A percentile compares a stretch with the other conserved stretches of the same genome.
These are phyloP conservation scores for Drosophila fungiperda DNA, from an alignment of 2,888 invertebrate genomes.

Conservation along the genomic window DNA sequence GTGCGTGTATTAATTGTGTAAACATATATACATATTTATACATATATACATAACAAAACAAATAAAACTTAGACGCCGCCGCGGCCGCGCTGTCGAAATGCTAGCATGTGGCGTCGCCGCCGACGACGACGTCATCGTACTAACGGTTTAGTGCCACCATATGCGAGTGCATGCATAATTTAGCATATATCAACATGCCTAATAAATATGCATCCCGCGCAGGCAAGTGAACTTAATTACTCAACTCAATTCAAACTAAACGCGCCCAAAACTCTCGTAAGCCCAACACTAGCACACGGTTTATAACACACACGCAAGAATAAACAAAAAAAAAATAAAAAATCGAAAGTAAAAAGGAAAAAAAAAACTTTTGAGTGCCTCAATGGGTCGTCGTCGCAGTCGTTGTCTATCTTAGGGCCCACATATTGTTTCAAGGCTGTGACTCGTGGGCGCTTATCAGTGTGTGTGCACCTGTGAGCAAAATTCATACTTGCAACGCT, in stretches of 20 bases:
- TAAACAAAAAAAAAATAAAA: background rate
- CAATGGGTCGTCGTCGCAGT: slow-evolving; percentile 40
- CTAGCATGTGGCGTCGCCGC: slow-evolving; percentile 72
- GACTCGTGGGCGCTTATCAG: slow-evolving; percentile 47
- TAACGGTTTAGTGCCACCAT: slow-evolving; percentile 45
- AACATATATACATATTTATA: background rate
- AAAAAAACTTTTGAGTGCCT: slow-evolving; percentile 36
- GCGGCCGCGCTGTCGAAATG: slow-evolving; percentile 67
- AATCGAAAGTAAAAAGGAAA: slow-evolving; percentile 8
- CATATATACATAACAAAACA: background rate
- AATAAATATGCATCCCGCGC: slow-evolving; percentile 41
- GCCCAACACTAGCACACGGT: slow-evolving; percentile 10
- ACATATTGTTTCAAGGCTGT: slow-evolving; percentile 72
- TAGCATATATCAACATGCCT: slow-evolving; percentile 44
- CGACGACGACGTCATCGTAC: slow-evolving; percentile 60
- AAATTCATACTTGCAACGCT: slow-evolving; percentile 54
- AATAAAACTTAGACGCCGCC: slow-evolving; percentile 61
- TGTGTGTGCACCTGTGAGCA: slow-evolving; percentile 53
- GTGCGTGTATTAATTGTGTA: slow-evolving; percentile 24
- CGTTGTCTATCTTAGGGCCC: slow-evolving; percentile 23
- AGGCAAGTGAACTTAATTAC: slow-evolving; percentile 57
- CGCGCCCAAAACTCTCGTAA: slow-evolving; percentile 22
- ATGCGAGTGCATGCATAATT: slow-evolving; percentile 63
- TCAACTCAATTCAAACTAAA: slow-evolving; percentile 45
- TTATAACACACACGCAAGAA: slow-evolving; percentile 6